phyloP scores from a whole-genome alignment of 2,113 vertebrate species.

The Sisor rabdophorus region DNA sequence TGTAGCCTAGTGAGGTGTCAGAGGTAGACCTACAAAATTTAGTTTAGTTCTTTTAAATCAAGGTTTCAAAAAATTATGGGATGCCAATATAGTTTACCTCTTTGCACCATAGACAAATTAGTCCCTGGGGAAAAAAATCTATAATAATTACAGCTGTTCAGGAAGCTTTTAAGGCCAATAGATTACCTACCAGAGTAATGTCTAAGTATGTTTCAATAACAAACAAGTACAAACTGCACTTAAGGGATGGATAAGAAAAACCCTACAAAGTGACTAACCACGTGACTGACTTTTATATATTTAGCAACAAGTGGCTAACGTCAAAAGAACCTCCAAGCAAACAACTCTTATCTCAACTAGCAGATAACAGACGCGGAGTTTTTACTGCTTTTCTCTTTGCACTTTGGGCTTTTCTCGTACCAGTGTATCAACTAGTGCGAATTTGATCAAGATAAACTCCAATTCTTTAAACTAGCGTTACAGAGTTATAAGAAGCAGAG shows the following conservation, averaged over 20 bases:
- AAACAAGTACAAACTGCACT: constrained; percentile 1
- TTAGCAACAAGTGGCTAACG: constrained; percentile 5
- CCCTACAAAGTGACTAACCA: not conserved
- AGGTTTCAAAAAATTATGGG: not conserved
- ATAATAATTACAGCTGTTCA: not conserved
- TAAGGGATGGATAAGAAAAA: not conserved
- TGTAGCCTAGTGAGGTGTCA: not conserved
- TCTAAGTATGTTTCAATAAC: not conserved
- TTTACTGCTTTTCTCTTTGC: not conserved
- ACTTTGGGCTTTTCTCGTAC: constrained; percentile 12
- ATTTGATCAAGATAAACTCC: not conserved
- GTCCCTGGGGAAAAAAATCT: constrained; percentile 4
- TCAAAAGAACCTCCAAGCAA: constrained; percentile 1
- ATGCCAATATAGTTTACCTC: not conserved
- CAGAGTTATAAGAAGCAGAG: constrained; percentile 14
- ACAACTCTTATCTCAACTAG: constrained; percentile 5
- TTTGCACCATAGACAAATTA: constrained; percentile 3
- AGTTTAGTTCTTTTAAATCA: too few relatives aligned
- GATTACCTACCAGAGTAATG: not conserved
- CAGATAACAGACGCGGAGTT: not conserved
- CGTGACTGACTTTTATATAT: not conserved
- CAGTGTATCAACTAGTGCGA: constrained; percentile 14
- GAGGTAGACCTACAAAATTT: constrained; percentile 7
- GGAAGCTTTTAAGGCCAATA: constrained; percentile 22
- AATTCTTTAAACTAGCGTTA: not conserved